Percentiles rank a stretch among this genome's conserved stretches.
phyloP scores from a whole-genome alignment of 2,113 vertebrate genomes.

The Sialia sialis region DNA sequence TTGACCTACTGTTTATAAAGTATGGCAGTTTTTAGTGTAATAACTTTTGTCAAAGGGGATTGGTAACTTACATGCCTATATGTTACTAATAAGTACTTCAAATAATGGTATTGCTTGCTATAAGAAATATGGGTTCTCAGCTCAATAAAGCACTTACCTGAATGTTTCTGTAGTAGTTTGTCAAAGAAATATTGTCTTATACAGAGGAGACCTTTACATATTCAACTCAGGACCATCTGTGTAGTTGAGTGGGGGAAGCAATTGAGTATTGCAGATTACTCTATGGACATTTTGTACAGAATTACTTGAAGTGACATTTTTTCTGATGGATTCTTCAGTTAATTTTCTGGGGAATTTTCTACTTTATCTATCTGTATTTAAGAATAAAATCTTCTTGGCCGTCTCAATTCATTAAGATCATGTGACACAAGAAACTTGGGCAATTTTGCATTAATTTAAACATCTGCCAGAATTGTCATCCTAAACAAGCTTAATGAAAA shows the following conservation, averaged over 20 bases:
- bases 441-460: neutral
- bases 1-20: neutral
- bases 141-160: neutral
- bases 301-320: neutral
- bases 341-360: accelerated
- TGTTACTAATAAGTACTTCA: neutral
- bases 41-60: neutral
- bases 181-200: neutral
- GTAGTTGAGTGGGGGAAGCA: neutral
- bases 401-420: neutral
- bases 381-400: neutral
- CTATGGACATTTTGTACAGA: neutral
- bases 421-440: neutral
- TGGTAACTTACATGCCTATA: neutral
- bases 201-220: neutral
- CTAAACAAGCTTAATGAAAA: neutral
- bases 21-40: neutral
- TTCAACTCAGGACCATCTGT: neutral
- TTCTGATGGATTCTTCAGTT: neutral
- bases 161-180: neutral
- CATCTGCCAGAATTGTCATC: neutral
- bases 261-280: neutral
- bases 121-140: neutral
- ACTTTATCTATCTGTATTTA: neutral
- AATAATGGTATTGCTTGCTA: neutral